Percentiles rank a stretch among this genome's conserved stretches.
Evolutionary conservation across 2,113 vertebrate genomes (phyloP).

Genomic region (Eptesicus fuscus): DNA sequence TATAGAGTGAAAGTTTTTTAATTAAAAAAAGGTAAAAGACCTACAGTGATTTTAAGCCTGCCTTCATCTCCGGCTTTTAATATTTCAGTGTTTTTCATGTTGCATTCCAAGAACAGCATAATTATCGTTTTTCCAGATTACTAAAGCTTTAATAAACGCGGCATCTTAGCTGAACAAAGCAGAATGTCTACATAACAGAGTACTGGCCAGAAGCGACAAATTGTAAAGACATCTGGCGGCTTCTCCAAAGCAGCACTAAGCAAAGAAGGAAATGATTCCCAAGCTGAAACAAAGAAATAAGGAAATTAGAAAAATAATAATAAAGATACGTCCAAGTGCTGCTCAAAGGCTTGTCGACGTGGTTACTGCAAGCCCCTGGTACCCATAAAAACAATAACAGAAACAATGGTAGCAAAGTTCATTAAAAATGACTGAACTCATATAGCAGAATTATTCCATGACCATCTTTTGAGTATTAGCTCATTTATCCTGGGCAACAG

Average conservation of each 20-base stretch:
- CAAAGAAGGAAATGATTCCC: slow-evolving; percentile 49
- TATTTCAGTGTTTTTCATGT: slow-evolving; percentile 14
- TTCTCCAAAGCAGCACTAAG: slow-evolving; percentile 31
- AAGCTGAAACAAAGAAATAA: slow-evolving; percentile 31
- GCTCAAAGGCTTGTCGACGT: slow-evolving; percentile 12
- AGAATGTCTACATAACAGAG: slow-evolving; percentile 19
- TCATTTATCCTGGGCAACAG: neutral
- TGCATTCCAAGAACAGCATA: neutral
- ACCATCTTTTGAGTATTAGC: slow-evolving; percentile 8
- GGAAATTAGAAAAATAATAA: slow-evolving; percentile 41
- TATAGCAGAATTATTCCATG: neutral
- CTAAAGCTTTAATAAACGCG: neutral
- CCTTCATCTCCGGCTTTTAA: neutral
- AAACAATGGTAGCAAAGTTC: neutral
- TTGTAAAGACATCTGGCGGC: slow-evolving; percentile 12
- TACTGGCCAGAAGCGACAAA: neutral
- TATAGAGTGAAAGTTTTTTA: slow-evolving; percentile 6
- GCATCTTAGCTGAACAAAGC: neutral
- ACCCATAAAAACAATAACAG: slow-evolving; percentile 15
- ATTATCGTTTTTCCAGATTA: neutral
- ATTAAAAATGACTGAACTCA: slow-evolving; percentile 24
- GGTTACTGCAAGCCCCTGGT: neutral
- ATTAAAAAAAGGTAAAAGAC: slow-evolving; percentile 10
- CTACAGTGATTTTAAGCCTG: neutral
- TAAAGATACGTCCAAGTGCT: slow-evolving; percentile 11